These are phyloP conservation scores for Oligia fasciuncula DNA, from an alignment of 2,888 invertebrate species.

Conservation along the genomic window DNA sequence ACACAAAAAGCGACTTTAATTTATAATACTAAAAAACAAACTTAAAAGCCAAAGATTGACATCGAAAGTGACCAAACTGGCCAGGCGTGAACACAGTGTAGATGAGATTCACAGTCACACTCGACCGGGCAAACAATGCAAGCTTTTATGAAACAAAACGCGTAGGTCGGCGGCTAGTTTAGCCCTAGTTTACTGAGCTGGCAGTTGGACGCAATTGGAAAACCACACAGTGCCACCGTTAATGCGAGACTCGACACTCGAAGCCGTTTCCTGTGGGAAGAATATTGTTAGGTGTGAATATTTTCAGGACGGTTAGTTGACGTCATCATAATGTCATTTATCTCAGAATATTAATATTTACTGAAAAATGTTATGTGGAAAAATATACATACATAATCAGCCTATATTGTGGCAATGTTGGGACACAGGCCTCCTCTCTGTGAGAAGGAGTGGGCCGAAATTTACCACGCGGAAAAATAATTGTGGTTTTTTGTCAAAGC, in stretches of 20 bases:
- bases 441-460: too few relatives aligned
- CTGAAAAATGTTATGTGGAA: too few relatives aligned
- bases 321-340: background rate
- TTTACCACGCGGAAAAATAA: too few relatives aligned
- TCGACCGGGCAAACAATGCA: conserved; percentile 31
- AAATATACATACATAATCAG: too few relatives aligned
- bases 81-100: background rate
- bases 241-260: conserved; percentile 22
- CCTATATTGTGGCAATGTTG: too few relatives aligned
- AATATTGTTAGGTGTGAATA: background rate
- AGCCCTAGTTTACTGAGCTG: conserved; percentile 37
- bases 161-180: conserved; percentile 32
- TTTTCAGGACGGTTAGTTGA: background rate
- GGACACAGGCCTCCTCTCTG: too few relatives aligned
- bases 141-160: conserved; percentile 45
- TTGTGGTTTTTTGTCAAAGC: too few relatives aligned
- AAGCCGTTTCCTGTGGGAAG: background rate
- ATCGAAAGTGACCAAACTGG: conserved; percentile 7
- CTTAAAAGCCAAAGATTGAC: background rate
- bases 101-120: conserved; percentile 30
- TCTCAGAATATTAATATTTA: too few relatives aligned
- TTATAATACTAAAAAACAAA: background rate
- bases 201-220: conserved; percentile 42
- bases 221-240: conserved; percentile 42
- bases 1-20: background rate